Percentiles rank a stretch among this genome's conserved stretches.
Evolutionary conservation across 2,888 invertebrate species (phyloP).

Genomic region (Embidobia sp.): DNA sequence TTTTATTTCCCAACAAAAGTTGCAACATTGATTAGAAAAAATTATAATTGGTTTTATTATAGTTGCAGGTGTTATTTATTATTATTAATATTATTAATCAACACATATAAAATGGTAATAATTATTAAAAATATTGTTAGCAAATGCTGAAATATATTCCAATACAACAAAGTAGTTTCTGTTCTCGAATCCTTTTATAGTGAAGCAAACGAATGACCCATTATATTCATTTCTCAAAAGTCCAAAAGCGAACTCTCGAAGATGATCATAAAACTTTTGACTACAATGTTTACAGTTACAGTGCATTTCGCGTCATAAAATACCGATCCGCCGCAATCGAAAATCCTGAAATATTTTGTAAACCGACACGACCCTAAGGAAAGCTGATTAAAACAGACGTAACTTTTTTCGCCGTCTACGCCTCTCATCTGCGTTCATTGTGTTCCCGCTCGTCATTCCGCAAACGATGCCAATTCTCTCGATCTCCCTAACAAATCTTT

Average conservation of each 20-base stretch:
- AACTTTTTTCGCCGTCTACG: slow-evolving; percentile 46
- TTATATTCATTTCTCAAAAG: slow-evolving; percentile 5
- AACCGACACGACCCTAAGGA: slow-evolving; percentile 47
- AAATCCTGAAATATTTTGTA: slow-evolving; percentile 57
- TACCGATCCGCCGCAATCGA: slow-evolving; percentile 32
- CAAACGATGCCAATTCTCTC: slow-evolving; percentile 59
- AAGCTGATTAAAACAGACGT: slow-evolving; percentile 60
- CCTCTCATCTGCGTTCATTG: slow-evolving; percentile 27
- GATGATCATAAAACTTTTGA: slow-evolving; percentile 40
- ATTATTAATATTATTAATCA: no score
- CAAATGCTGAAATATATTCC: no score
- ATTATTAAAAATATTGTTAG: no score
- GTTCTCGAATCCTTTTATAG: not conserved
- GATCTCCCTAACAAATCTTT: slow-evolving; percentile 65
- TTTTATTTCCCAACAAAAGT: no score
- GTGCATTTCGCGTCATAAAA: slow-evolving; percentile 35
- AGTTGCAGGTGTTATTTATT: no score
- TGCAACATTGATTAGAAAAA: no score
- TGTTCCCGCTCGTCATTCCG: slow-evolving; percentile 28
- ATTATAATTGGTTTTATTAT: no score
- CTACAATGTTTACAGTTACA: slow-evolving; percentile 51
- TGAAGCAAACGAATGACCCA: slow-evolving; percentile 10
- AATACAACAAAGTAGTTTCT: no score
- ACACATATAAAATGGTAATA: no score
- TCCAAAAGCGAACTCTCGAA: slow-evolving; percentile 13